Evolutionary conservation across 1,140 invertebrate genomes (phyloP).

Genomic region (Globodera ellingtonae): DNA sequence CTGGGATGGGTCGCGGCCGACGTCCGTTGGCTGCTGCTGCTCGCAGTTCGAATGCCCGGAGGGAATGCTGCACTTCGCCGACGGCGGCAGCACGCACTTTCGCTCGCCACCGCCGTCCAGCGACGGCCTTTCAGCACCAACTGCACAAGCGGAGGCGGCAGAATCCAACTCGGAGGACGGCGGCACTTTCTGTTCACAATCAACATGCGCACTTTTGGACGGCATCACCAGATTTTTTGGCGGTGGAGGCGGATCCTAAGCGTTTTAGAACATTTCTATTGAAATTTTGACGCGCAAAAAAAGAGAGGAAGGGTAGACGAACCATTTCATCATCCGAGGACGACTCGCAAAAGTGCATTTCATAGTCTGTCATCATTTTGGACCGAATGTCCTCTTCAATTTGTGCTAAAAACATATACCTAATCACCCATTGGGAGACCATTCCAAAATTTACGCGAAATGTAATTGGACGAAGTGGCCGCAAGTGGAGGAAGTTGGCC

Average conservation of each 20-base stretch:
- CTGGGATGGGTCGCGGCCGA: neutral
- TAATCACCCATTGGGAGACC: neutral
- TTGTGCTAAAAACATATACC: slow-evolving; percentile 7
- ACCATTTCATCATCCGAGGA: slow-evolving; percentile 24
- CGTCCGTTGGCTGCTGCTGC: neutral
- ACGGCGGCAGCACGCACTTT: neutral
- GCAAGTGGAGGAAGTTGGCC: slow-evolving; percentile 1
- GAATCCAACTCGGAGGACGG: neutral
- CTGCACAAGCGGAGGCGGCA: neutral
- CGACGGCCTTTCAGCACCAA: neutral
- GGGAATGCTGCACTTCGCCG: neutral
- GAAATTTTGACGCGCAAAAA: neutral
- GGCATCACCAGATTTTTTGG: slow-evolving; percentile 13
- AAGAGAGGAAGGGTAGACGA: neutral
- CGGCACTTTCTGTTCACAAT: neutral
- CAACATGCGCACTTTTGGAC: neutral
- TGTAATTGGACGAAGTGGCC: slow-evolving; percentile 16
- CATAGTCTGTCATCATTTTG: slow-evolving; percentile 25
- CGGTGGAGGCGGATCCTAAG: slow-evolving; percentile 19
- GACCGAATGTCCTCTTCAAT: slow-evolving; percentile 25
- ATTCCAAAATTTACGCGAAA: neutral
- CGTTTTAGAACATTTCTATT: neutral
- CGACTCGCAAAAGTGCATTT: slow-evolving; percentile 20
- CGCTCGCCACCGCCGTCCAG: neutral
- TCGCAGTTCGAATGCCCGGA: neutral